These are phyloP conservation scores for Diphyllodes magnificus DNA, from an alignment of 2,113 vertebrate genomes.

Conservation along the genomic window DNA sequence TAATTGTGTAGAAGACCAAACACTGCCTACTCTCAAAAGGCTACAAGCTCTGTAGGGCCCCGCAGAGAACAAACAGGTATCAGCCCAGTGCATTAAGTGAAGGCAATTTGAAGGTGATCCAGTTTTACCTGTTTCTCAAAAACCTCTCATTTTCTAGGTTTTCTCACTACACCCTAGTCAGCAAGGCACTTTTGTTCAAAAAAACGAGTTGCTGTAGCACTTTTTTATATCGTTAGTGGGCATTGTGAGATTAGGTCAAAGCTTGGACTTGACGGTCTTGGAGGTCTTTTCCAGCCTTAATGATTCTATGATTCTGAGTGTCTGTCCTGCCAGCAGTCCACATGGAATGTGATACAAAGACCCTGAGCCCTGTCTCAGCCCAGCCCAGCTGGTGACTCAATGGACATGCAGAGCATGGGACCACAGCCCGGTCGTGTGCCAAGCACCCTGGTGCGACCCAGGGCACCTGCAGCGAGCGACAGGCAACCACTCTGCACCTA, in stretches of 20 bases:
- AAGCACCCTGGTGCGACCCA: neutral
- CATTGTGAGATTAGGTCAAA: neutral
- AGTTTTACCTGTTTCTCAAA: neutral
- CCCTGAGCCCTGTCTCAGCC: neutral
- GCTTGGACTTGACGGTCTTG: neutral
- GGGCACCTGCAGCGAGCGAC: neutral
- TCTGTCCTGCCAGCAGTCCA: neutral
- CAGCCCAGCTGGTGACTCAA: neutral
- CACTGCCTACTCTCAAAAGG: neutral
- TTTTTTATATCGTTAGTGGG: neutral
- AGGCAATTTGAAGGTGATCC: neutral
- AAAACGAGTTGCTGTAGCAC: neutral
- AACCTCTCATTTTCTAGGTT: neutral
- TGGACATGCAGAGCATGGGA: neutral
- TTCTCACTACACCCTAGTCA: neutral
- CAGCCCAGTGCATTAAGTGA: neutral
- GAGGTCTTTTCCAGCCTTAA: neutral
- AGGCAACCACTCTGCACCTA: neutral
- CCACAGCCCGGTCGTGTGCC: rapidly evolving
- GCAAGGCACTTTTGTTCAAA: neutral
- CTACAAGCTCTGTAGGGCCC: neutral
- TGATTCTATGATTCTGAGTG: neutral
- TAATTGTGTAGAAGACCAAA: neutral
- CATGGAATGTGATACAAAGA: rapidly evolving
- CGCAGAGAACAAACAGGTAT: neutral